These are phyloP conservation scores for Fabriciana adippe DNA, from an alignment of 2,888 invertebrate genomes.

Conservation along the genomic window DNA sequence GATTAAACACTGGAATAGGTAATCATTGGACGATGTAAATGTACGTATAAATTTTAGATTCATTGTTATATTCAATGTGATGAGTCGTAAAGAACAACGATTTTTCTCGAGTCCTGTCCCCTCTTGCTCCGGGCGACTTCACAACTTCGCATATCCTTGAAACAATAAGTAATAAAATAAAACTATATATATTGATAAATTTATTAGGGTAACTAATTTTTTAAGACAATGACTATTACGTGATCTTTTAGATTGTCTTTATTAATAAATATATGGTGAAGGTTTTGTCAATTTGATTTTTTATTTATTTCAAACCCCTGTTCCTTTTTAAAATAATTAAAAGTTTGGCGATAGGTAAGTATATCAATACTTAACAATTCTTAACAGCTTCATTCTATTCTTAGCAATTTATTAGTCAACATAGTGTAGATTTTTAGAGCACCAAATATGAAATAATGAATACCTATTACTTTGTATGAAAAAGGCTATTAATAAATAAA, in stretches of 20 bases:
- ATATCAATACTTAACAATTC: no score
- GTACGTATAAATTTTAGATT: constrained; percentile 69
- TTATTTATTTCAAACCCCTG: constrained; percentile 50
- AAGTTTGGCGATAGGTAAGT: not conserved
- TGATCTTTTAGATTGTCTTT: constrained; percentile 83
- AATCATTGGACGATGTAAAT: constrained; percentile 68
- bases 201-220: constrained; percentile 82
- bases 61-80: constrained; percentile 78
- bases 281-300: constrained; percentile 78
- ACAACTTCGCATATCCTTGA: constrained; percentile 82
- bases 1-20: constrained; percentile 71
- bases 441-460: no score
- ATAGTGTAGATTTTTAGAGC: no score
- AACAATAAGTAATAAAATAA: constrained; percentile 81
- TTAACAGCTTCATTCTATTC: no score
- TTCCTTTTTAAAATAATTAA: not conserved
- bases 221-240: constrained; percentile 82
- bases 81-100: constrained; percentile 78
- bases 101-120: constrained; percentile 65
- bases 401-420: no score
- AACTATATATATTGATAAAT: constrained; percentile 80
- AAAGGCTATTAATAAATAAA: no score
- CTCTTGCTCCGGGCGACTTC: constrained; percentile 64
- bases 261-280: constrained; percentile 83
- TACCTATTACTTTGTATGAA: no score